Conservation (phyloP, 2,113 vertebrate genomes). For the Tachuris rubrigastra region DNA sequence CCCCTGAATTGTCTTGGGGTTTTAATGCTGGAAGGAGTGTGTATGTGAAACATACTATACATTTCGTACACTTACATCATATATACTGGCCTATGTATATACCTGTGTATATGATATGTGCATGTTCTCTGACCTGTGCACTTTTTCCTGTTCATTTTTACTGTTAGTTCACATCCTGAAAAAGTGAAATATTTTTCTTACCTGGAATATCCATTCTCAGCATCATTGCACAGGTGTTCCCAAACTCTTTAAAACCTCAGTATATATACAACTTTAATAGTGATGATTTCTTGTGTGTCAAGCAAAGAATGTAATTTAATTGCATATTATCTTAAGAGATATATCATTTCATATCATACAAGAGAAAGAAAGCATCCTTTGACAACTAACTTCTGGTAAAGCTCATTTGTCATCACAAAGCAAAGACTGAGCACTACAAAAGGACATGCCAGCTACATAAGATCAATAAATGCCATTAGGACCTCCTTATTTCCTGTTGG, state of each 20-base stretch:
- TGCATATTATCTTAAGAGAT: neutral
- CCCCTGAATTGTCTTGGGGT: neutral
- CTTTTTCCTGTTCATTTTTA: neutral
- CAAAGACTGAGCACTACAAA: neutral
- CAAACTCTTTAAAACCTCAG: neutral
- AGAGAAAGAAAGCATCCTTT: neutral
- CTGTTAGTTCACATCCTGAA: neutral
- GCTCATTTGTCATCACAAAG: neutral
- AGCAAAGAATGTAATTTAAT: neutral
- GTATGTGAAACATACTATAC: neutral
- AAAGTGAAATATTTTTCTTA: neutral
- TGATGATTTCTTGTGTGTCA: neutral
- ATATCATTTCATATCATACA: neutral
- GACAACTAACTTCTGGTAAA: neutral
- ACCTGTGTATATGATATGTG: rapidly evolving
- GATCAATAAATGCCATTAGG: neutral
- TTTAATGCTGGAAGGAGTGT: neutral
- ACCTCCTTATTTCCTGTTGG: neutral
- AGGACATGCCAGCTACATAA: neutral
- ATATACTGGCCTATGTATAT: neutral
- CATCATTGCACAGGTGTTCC: neutral
- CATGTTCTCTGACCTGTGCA: neutral
- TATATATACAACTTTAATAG: neutral
- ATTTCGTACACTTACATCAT: neutral
- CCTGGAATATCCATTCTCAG: neutral